Base-by-base conservation (phyloP, 2,113 vertebrate genomes). In the Anguilla rostrata region DNA sequence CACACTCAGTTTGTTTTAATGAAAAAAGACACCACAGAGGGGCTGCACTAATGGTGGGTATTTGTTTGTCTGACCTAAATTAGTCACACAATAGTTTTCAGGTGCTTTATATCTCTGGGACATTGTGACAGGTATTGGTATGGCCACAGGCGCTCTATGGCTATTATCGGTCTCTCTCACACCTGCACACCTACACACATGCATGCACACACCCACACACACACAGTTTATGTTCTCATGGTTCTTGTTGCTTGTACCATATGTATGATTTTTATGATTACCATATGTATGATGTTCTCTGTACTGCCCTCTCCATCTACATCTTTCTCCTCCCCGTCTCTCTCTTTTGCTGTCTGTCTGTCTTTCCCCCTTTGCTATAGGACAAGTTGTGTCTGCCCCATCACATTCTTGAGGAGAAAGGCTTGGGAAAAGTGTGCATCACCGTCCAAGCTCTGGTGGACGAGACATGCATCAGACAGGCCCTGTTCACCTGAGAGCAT, bases 381-480 rank as follows among this genome's bases (percentile, higher is more conserved):
- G 97, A 98, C 92, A 98, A 98, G 91, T 94, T 99, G 87, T 99
- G 98, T 94, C 97, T 99, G 43, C 98, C 98, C 86, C 98, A 99
- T 92, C 98, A 99, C 94, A 98, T 99, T 92, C 95, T 99, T 91
- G 98, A 99, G 95, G 98, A 98, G 93, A 99, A 97, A 88, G 98
- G 97, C 86, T 94, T 99, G 92, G 93, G 97, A 88, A 99, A 98
- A 95, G 96, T 99, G 89, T 94, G 97, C 91, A 81, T 95, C 83
- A 98, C 96, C 0, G 96, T 99, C 60, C 97, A 98, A 93, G 97
- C 97, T 0, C 94, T 99, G 89, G 90, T 99, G 91, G 97, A 99
- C 4, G 90, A 97, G 86, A 92, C 94, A 39, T 87, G 95, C 43
- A 83, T 90, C 84, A 97, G 94, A 90, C 94, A 93, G 90, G 78